Evolutionary conservation across 2,797 vertebrate species (phyloP).

Genomic region (Percopsis omiscomaycus): DNA sequence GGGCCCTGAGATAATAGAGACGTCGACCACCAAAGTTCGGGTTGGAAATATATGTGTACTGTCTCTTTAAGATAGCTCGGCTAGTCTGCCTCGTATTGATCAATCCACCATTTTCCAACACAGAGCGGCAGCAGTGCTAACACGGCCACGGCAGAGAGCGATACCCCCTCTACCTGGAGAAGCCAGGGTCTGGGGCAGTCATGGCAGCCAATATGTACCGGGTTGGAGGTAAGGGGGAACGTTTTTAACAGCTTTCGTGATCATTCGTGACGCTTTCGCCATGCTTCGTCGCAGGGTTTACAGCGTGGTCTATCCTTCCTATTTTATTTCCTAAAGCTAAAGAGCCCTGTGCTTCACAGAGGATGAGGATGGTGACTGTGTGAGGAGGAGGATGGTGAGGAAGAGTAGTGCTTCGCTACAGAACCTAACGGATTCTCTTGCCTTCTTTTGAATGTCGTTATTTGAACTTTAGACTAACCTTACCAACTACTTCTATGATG

Average conservation of each 20-base stretch:
- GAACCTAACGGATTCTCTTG: slow-evolving; percentile 29
- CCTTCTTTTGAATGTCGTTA: slow-evolving; percentile 33
- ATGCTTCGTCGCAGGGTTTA: slow-evolving; percentile 44
- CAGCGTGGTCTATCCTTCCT: slow-evolving; percentile 67
- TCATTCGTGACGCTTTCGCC: slow-evolving; percentile 34
- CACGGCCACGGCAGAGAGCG: slow-evolving; percentile 72
- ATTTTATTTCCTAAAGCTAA: slow-evolving; percentile 77
- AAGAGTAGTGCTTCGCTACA: slow-evolving; percentile 62
- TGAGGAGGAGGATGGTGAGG: slow-evolving; percentile 76
- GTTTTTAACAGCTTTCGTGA: slow-evolving; percentile 17
- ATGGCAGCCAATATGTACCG: slow-evolving; percentile 89
- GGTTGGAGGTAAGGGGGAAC: slow-evolving; percentile 81
- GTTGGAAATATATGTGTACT: slow-evolving; percentile 55
- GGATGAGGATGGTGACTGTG: slow-evolving; percentile 70
- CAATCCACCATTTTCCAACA: slow-evolving; percentile 87
- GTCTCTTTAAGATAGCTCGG: slow-evolving; percentile 81
- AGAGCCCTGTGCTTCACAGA: slow-evolving; percentile 70
- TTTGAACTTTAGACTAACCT: slow-evolving; percentile 38
- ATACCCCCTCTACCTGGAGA: slow-evolving; percentile 79
- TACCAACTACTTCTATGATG: slow-evolving; percentile 29
- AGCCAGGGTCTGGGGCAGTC: slow-evolving; percentile 80
- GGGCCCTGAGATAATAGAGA: neutral
- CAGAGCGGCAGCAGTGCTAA: slow-evolving; percentile 76
- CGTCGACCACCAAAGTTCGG: slow-evolving; percentile 12
- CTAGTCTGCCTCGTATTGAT: slow-evolving; percentile 83